These are phyloP conservation scores for Drosophila fungiperda DNA, from an alignment of 2,888 invertebrate species.

Conservation along the genomic window DNA sequence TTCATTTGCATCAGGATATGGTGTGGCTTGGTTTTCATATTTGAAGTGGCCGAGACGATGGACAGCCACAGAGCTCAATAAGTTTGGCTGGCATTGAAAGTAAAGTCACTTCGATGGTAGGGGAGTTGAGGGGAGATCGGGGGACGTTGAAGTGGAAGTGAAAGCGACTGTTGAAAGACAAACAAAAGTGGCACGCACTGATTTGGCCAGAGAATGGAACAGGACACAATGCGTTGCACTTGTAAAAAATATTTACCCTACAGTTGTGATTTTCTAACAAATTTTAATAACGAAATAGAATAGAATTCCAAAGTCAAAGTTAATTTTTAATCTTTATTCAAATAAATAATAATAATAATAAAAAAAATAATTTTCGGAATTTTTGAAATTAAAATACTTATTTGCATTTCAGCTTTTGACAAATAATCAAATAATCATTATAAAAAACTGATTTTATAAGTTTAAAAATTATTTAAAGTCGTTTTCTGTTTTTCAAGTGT, in stretches of 20 bases:
- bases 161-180: slow-evolving; percentile 57
- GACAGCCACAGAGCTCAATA: slow-evolving; percentile 49
- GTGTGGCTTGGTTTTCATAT: slow-evolving; percentile 17
- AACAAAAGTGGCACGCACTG: slow-evolving; percentile 78
- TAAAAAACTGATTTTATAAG: neutral
- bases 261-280: no score
- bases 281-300: neutral
- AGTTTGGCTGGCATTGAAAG: slow-evolving; percentile 57
- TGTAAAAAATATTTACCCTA: neutral
- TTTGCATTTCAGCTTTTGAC: neutral
- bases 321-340: neutral
- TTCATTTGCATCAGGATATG: slow-evolving; percentile 65
- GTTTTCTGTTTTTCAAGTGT: neutral
- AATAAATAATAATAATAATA: neutral
- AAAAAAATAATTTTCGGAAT: neutral
- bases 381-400: neutral
- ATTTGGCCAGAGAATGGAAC: slow-evolving; percentile 52
- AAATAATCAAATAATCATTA: neutral
- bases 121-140: slow-evolving; percentile 12
- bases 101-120: slow-evolving; percentile 36
- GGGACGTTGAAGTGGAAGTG: neutral
- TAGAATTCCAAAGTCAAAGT: neutral
- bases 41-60: slow-evolving; percentile 30
- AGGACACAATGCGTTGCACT: slow-evolving; percentile 20
- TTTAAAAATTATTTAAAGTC: neutral